Evolutionary conservation across 2,888 invertebrate genomes (phyloP).

Genomic region (Euspilapteryx auroguttella): DNA sequence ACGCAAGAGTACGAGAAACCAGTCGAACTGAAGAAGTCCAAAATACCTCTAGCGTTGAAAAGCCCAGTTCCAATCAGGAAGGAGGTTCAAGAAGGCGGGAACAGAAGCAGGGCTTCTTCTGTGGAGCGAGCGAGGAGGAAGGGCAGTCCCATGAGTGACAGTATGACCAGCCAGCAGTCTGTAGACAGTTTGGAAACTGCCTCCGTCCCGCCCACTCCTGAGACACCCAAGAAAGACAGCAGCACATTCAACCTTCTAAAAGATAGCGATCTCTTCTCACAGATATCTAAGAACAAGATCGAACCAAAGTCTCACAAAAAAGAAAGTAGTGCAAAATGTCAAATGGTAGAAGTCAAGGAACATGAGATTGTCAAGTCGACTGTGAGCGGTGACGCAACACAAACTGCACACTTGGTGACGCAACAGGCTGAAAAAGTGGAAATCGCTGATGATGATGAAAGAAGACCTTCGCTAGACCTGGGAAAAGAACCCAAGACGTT

Average conservation of each 20-base stretch:
- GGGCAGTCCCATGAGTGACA: slow-evolving; percentile 13
- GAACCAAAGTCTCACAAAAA: slow-evolving; percentile 12
- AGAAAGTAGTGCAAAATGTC: slow-evolving; percentile 28
- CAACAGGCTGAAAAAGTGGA: slow-evolving; percentile 12
- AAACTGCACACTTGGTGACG: slow-evolving; percentile 51
- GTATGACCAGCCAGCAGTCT: slow-evolving; percentile 15
- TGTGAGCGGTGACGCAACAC: slow-evolving; percentile 41
- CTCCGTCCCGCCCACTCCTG: slow-evolving; percentile 22
- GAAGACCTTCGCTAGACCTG: slow-evolving; percentile 17
- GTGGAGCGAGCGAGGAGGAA: slow-evolving; percentile 17
- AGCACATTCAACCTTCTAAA: slow-evolving; percentile 67
- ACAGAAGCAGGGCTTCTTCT: slow-evolving; percentile 24
- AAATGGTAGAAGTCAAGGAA: slow-evolving; percentile 69
- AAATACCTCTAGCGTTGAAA: slow-evolving; percentile 39
- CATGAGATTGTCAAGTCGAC: slow-evolving; percentile 69
- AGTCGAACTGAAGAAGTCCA: slow-evolving; percentile 33
- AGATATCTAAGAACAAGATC: slow-evolving; percentile 60
- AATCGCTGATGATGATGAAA: slow-evolving; percentile 14
- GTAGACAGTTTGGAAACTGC: slow-evolving; percentile 18
- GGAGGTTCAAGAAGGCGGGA: slow-evolving; percentile 26
- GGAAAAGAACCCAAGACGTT: slow-evolving; percentile 37
- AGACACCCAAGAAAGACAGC: slow-evolving; percentile 44
- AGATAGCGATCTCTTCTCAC: slow-evolving; percentile 69
- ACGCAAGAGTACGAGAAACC: slow-evolving; percentile 36
- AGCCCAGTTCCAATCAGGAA: slow-evolving; percentile 39